Conservation (phyloP, 1,140 invertebrate genomes). For the Diploscapter pachys region DNA sequence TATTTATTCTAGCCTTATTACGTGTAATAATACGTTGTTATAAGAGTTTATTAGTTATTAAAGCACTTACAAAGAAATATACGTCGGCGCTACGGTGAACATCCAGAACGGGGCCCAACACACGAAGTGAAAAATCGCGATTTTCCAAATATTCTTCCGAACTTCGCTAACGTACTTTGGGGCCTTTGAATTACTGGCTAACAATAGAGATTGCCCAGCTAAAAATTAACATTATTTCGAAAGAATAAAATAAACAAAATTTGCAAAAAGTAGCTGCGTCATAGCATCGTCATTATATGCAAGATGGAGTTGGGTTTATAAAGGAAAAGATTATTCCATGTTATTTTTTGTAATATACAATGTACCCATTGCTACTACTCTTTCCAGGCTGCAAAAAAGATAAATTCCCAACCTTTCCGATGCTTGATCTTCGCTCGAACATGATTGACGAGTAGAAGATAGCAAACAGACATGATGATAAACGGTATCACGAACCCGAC, state of each 20-base stretch:
- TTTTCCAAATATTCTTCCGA: conserved; percentile 33
- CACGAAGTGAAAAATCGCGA: conserved; percentile 32
- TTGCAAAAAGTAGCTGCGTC: no score
- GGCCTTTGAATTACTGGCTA: conserved; percentile 2
- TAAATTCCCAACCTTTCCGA: not conserved
- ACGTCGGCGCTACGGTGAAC: conserved; percentile 28
- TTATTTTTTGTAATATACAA: not conserved
- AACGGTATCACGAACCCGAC: conserved; percentile 32
- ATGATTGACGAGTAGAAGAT: conserved; percentile 32
- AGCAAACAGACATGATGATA: conserved; percentile 31
- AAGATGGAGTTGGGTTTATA: no score
- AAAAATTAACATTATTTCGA: no score
- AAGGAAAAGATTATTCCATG: not conserved
- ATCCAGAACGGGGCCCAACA: conserved; percentile 36
- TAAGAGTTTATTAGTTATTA: not conserved
- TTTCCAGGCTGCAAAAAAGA: no score
- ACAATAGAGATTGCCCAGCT: no score
- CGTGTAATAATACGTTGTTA: not conserved
- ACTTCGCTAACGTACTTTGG: conserved; percentile 33
- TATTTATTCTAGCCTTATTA: not conserved
- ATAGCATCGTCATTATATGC: no score
- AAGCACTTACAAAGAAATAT: conserved; percentile 12
- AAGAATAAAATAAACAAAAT: no score
- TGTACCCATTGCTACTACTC: no score
- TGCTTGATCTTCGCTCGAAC: conserved; percentile 26